These are phyloP conservation scores for Drosophila mayaguana DNA, from an alignment of 2,888 invertebrate species.

Conservation along the genomic window DNA sequence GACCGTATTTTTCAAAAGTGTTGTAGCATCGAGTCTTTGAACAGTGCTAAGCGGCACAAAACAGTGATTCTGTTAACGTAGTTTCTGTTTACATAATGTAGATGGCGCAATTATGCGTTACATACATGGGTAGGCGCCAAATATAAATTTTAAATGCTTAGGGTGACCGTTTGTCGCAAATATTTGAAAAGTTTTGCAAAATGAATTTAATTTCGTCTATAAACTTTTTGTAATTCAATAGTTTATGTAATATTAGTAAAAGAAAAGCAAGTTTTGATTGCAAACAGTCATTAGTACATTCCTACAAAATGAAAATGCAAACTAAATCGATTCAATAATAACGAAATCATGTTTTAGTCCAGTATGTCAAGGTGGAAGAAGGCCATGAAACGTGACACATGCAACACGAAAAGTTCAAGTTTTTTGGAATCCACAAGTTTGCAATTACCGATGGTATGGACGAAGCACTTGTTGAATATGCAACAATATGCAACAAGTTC, in stretches of 20 bases:
- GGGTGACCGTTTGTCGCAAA: slow-evolving; percentile 15
- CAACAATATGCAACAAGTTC: slow-evolving; percentile 56
- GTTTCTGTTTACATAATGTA: slow-evolving; percentile 2
- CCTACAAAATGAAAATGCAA: background rate
- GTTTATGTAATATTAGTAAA: background rate
- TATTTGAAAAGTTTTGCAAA: too few relatives aligned
- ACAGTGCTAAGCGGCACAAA: background rate
- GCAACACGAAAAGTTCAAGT: slow-evolving; percentile 39
- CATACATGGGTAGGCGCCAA: background rate
- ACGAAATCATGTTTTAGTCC: background rate
- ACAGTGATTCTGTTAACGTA: background rate
- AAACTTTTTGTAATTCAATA: background rate
- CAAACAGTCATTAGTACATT: accelerated
- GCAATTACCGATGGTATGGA: slow-evolving; percentile 9
- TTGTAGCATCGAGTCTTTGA: background rate
- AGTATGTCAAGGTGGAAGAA: slow-evolving; percentile 29
- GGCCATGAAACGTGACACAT: slow-evolving; percentile 23
- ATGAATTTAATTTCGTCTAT: background rate
- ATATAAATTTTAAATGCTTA: background rate
- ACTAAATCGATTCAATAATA: background rate
- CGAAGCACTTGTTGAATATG: slow-evolving; percentile 40
- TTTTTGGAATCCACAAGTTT: slow-evolving; percentile 32
- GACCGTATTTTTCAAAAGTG: background rate
- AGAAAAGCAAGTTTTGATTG: background rate
- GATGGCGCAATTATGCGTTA: slow-evolving; percentile 5